Conservation (phyloP, 2,888 invertebrate genomes). For the Apotomis turbidana region DNA sequence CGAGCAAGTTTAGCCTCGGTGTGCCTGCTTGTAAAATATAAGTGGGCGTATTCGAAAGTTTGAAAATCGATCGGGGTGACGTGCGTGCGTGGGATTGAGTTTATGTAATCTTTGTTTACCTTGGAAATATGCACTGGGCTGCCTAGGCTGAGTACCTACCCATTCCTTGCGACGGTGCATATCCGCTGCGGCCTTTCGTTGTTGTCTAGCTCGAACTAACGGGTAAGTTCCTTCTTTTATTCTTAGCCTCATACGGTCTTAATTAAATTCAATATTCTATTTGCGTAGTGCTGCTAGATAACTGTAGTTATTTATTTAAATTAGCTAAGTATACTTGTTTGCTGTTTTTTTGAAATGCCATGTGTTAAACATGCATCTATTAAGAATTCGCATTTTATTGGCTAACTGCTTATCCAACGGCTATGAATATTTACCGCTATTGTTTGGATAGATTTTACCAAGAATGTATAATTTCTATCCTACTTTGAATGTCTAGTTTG, state of each 20-base stretch:
- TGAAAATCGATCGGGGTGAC: conserved; percentile 81
- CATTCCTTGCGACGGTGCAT: conserved; percentile 47
- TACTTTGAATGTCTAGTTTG: too few species aligned
- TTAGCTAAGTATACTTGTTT: neutral
- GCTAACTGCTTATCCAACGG: neutral
- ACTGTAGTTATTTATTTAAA: neutral
- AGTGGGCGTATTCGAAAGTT: conserved; percentile 83
- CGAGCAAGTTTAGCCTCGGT: conserved; percentile 63
- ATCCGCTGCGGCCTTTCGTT: conserved; percentile 25
- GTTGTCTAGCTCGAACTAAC: conserved; percentile 35
- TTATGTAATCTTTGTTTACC: conserved; percentile 84
- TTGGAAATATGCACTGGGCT: conserved; percentile 79
- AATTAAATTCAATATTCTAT: neutral
- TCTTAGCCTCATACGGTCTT: neutral
- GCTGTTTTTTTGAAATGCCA: neutral
- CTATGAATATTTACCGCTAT: neutral
- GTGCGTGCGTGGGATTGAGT: conserved; percentile 83
- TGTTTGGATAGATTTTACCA: neutral
- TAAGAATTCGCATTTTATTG: neutral
- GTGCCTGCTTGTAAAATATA: conserved; percentile 64
- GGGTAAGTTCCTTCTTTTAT: conserved; percentile 46
- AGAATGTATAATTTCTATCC: too few species aligned
- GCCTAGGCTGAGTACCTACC: conserved; percentile 61
- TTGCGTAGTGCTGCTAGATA: conserved; percentile 11
- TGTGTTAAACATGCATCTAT: neutral